phyloP scores from a whole-genome alignment of 1,140 invertebrate species.

The Eubasilissa regina region DNA sequence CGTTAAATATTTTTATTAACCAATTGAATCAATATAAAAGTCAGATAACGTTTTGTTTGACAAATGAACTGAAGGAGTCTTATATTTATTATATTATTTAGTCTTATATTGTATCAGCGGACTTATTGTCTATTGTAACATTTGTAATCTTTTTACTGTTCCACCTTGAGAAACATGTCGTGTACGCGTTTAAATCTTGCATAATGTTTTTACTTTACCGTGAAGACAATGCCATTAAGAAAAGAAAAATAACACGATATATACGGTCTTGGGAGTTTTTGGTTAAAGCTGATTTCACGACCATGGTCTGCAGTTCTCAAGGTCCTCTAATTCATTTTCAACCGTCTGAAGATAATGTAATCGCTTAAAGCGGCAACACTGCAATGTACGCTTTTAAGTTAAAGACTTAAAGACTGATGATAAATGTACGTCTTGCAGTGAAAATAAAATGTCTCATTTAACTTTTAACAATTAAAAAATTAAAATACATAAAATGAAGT shows the following conservation, averaged over 20 bases:
- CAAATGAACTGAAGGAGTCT: slow-evolving; percentile 2
- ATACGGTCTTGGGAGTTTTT: background rate
- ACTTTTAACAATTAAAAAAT: too few species aligned
- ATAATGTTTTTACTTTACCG: background rate
- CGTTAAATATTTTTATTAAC: too few species aligned
- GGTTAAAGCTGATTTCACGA: slow-evolving; percentile 10
- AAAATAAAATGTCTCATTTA: too few species aligned
- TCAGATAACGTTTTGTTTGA: background rate
- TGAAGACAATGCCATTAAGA: slow-evolving; percentile 19
- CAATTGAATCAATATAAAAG: too few species aligned
- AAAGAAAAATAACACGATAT: background rate
- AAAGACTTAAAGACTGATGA: too few species aligned
- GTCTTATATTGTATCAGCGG: background rate
- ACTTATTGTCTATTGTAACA: slow-evolving; percentile 14
- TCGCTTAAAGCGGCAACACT: slow-evolving; percentile 14
- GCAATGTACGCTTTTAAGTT: background rate
- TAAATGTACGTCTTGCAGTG: too few species aligned
- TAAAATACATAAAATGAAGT: too few species aligned
- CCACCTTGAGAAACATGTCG: slow-evolving; percentile 19
- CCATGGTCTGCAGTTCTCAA: slow-evolving; percentile 25
- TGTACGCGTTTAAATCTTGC: slow-evolving; percentile 1
- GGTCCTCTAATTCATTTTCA: background rate
- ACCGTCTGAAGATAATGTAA: slow-evolving; percentile 14
- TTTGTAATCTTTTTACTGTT: background rate
- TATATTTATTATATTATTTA: too few species aligned